Conservation (phyloP, 2,113 vertebrate species). For the Gila orcuttii region DNA sequence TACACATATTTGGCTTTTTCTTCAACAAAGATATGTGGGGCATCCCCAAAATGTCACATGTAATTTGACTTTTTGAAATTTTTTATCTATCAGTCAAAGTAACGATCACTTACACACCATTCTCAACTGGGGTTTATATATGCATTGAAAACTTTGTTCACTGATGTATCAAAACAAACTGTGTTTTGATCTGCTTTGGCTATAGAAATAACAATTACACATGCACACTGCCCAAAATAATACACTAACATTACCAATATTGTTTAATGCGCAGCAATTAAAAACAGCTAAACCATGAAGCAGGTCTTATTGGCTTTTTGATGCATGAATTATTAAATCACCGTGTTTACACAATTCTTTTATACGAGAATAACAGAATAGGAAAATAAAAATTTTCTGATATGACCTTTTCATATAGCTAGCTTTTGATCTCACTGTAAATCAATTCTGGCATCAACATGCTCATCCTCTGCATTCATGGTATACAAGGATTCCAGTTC, state of each 20-base stretch:
- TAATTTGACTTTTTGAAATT: background rate
- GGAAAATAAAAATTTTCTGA: too few species aligned
- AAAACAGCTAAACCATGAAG: background rate
- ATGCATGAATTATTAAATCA: too few species aligned
- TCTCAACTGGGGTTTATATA: background rate
- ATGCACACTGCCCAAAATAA: background rate
- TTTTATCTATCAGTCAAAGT: background rate
- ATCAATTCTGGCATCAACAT: background rate
- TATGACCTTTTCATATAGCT: background rate
- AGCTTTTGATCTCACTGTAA: background rate
- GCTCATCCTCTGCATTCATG: background rate
- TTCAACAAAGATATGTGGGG: conserved; percentile 1
- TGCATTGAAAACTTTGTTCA: background rate
- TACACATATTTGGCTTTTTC: background rate
- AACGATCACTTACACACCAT: background rate
- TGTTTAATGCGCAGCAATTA: background rate
- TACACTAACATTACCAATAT: background rate
- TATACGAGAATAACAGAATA: too few species aligned
- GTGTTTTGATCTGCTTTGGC: background rate
- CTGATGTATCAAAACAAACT: background rate
- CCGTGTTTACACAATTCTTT: too few species aligned
- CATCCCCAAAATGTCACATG: background rate
- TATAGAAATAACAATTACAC: background rate
- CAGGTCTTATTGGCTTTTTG: too few species aligned
- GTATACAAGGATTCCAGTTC: background rate